Base-by-base conservation (phyloP, 1,140 invertebrate species). In the Bombus waltoni region DNA sequence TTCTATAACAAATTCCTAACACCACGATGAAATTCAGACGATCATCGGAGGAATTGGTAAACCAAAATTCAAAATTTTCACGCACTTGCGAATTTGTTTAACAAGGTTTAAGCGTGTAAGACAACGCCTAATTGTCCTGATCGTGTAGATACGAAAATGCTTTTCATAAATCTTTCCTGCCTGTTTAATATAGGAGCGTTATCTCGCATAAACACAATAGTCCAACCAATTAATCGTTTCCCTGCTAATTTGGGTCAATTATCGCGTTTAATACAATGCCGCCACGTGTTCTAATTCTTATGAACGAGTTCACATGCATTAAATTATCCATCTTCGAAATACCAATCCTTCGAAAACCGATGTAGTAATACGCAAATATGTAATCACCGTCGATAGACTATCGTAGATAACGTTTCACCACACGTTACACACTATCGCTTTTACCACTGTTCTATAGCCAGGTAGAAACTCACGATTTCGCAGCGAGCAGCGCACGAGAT, bases 371-470 rank as follows among this genome's bases (percentile, higher is more conserved):
- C 15, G 57, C 28, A 62, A 77, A 62, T 42, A 65, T 13, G 35
- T 8, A 59, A 1, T 28, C 18, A 25, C 1, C 62, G 6, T 47
- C 25, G 10, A 22, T 40, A 18, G 10, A 4, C 22, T n/a, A 38
- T 65, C 38, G 38, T 18, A 18, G n/a, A 66, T 57, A 57, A 71
- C 8, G 38, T 59, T 81, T 59, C 4, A 3, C 44, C 35, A 10
- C 13, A 22, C 47, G 6, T 53, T 53, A 28, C 57, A n/a, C 42
- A n/a, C 42, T 81, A 75, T 83, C 35, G 81, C 57, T 47, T 75
- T 35, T 40, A 74, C 59, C 70, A 28, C 32, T 65, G 70, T 65
- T 65, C 66, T 65, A 53, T 83, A 83, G 76, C 75, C 42, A 57
- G 9, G 0, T 15, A 13, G 18, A 32, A 22, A 62, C 32, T 22